A percentile compares a stretch with the other conserved stretches of the same genome.
Evolutionary conservation across 2,797 vertebrate genomes (phyloP).

Genomic region (Pipistrellus nathusii): DNA sequence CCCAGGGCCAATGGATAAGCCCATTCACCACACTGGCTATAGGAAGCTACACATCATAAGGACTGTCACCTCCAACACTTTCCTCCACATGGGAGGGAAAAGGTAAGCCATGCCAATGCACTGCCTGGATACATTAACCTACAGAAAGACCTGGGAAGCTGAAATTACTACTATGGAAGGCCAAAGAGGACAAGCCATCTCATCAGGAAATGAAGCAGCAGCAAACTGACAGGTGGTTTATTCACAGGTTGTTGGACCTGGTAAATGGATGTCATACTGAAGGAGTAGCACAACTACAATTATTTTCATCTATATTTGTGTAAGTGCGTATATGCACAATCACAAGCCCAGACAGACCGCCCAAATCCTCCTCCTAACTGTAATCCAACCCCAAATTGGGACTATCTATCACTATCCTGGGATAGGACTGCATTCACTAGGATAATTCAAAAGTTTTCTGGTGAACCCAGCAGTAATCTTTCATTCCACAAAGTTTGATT

Average conservation of each 20-base stretch:
- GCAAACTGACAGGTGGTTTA: not conserved
- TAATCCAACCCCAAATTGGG: constrained; percentile 19
- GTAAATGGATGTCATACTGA: not conserved
- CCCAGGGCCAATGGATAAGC: constrained; percentile 76
- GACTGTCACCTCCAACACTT: constrained; percentile 84
- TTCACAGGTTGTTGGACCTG: constrained; percentile 47
- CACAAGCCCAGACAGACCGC: not conserved
- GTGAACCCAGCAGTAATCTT: not conserved
- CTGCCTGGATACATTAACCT: constrained; percentile 37
- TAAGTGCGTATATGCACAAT: not conserved
- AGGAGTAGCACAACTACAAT: not conserved
- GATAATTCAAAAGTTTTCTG: not conserved
- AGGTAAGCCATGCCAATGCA: constrained; percentile 81
- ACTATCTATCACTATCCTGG: not conserved
- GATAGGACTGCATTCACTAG: constrained; percentile 20
- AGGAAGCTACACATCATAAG: constrained; percentile 83
- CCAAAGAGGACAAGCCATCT: constrained; percentile 19
- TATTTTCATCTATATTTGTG: not conserved
- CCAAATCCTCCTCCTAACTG: not conserved
- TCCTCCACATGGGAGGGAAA: constrained; percentile 85
- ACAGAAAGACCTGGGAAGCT: constrained; percentile 65
- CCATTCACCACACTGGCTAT: constrained; percentile 77
- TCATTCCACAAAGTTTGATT: not conserved
- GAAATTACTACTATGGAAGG: constrained; percentile 7
- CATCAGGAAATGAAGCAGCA: not conserved